phyloP scores from a whole-genome alignment of 2,797 vertebrate genomes.

The Eulemur rubriventer region DNA sequence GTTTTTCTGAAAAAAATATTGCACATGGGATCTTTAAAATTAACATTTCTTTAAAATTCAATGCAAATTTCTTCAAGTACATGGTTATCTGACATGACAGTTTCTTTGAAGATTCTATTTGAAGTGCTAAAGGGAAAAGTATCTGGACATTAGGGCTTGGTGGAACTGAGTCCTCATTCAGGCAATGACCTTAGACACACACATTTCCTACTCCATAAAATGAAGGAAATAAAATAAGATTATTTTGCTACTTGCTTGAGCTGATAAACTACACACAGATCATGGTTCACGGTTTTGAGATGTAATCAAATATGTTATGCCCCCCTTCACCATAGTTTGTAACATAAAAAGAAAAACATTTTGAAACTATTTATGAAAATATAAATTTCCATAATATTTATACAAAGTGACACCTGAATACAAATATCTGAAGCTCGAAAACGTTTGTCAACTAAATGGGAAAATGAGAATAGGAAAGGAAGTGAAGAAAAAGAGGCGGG shows the following conservation, averaged over 20 bases:
- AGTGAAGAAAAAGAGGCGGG: neutral
- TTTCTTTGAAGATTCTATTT: neutral
- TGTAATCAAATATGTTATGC: neutral
- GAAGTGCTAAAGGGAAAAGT: neutral
- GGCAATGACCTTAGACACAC: no score
- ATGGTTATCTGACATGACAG: neutral
- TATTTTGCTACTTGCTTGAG: neutral
- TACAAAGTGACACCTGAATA: neutral
- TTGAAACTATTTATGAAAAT: neutral
- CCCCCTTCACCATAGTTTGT: neutral
- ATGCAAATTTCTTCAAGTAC: neutral
- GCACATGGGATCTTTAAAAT: neutral
- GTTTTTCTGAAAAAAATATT: neutral
- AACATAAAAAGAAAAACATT: neutral
- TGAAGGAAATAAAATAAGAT: no score
- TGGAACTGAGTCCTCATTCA: fast-evolving
- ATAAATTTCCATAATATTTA: neutral
- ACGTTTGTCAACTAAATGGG: neutral
- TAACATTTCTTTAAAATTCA: neutral
- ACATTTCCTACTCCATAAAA: neutral
- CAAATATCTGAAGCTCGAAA: neutral
- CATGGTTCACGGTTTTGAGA: neutral
- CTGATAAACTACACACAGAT: neutral
- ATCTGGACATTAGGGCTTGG: no score
- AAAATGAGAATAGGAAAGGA: neutral